These are phyloP conservation scores for Hyles vespertilio DNA, from an alignment of 1,140 invertebrate species.

Conservation along the genomic window DNA sequence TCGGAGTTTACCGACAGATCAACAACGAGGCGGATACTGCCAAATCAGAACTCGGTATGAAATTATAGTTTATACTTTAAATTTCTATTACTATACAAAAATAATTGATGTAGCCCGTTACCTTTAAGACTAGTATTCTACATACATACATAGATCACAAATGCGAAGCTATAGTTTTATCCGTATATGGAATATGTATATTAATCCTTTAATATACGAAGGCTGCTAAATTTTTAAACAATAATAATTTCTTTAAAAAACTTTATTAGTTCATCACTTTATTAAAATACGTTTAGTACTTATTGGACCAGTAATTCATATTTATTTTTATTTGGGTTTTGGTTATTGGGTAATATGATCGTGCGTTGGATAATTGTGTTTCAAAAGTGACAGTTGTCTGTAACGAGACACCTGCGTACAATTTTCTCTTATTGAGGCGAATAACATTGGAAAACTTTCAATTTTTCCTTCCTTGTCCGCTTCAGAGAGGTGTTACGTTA, in stretches of 20 bases:
- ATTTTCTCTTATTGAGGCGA: constrained; percentile 24
- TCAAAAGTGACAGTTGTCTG: constrained; percentile 24
- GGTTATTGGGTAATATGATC: not conserved
- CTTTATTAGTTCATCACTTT: too few relatives aligned
- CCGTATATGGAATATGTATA: too few relatives aligned
- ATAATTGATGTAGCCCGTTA: too few relatives aligned
- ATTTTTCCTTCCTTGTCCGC: constrained; percentile 42
- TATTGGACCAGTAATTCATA: not conserved
- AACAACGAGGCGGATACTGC: constrained; percentile 33
- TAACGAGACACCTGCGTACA: constrained; percentile 20
- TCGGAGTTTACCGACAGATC: constrained; percentile 59
- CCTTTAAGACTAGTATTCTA: too few relatives aligned
- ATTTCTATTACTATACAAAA: not conserved
- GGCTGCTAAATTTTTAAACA: too few relatives aligned
- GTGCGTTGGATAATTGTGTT: not conserved
- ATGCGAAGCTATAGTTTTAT: too few relatives aligned
- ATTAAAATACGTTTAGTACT: too few relatives aligned
- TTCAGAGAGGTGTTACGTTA: constrained; percentile 32
- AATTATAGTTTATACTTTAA: not conserved
- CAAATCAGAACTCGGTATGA: constrained; percentile 29
- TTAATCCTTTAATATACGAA: too few relatives aligned
- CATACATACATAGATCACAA: too few relatives aligned
- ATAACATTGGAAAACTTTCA: constrained; percentile 30
- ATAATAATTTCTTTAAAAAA: too few relatives aligned
- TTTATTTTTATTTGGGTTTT: not conserved